Conservation (phyloP, 2,113 vertebrate species). For the Chionis minor region DNA sequence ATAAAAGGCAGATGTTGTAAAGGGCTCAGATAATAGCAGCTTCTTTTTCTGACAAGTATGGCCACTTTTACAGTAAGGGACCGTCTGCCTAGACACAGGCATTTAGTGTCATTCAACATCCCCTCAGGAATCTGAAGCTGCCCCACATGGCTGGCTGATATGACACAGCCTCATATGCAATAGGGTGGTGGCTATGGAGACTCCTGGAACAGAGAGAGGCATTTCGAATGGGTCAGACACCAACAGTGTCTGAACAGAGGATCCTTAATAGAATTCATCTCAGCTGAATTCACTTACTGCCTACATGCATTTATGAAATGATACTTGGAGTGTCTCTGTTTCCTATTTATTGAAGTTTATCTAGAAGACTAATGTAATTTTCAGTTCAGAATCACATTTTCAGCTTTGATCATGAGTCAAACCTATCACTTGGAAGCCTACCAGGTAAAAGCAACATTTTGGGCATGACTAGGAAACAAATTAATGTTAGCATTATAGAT, state of each 20-base stretch:
- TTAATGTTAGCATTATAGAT: not conserved
- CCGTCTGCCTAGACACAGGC: not conserved
- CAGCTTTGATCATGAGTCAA: not conserved
- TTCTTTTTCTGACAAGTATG: not conserved
- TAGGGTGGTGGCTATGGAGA: not conserved
- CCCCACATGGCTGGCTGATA: not conserved
- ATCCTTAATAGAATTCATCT: not conserved
- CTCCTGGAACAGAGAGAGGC: not conserved
- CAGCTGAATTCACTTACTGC: not conserved
- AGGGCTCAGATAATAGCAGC: not conserved
- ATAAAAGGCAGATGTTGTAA: not conserved
- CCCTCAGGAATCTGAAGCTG: not conserved
- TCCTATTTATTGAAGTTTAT: not conserved
- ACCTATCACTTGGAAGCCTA: not conserved
- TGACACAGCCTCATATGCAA: fast-evolving
- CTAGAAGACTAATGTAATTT: not conserved
- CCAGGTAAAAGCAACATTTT: not conserved
- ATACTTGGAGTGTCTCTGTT: not conserved
- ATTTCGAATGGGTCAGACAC: not conserved
- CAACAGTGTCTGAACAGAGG: not conserved
- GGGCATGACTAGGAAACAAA: not conserved
- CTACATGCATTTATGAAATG: not conserved
- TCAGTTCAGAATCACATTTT: not conserved
- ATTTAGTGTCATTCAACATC: fast-evolving
- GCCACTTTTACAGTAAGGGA: not conserved